Evolutionary conservation across 92 coral and sea anemone genomes (phyloP).

Genomic region (Bergia sp.): DNA sequence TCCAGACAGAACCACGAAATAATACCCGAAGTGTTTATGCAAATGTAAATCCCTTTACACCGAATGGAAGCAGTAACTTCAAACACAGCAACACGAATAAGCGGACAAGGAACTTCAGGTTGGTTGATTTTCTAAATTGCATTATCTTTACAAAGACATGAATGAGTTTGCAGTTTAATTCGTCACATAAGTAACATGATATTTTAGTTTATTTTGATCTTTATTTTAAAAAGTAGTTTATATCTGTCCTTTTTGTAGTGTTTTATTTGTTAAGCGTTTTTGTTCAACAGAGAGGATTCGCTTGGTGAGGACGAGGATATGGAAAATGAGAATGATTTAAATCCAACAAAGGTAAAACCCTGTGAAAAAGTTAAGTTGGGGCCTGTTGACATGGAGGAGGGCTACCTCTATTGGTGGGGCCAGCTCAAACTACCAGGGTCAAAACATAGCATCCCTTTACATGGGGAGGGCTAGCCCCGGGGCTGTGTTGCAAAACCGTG

Average conservation of each 20-base stretch:
- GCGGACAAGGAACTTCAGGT: slow-evolving; percentile 78
- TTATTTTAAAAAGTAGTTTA: neutral
- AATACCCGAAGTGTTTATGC: slow-evolving; percentile 83
- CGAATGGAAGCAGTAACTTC: slow-evolving; percentile 73
- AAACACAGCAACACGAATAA: slow-evolving; percentile 66
- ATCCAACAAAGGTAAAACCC: slow-evolving; percentile 89
- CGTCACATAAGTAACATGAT: neutral
- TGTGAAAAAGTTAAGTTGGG: neutral
- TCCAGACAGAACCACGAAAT: slow-evolving; percentile 74
- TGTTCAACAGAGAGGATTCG: slow-evolving; percentile 55
- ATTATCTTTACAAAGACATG: neutral
- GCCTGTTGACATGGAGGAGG: no score
- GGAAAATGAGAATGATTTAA: slow-evolving; percentile 76
- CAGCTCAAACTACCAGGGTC: no score
- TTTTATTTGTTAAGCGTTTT: slow-evolving; percentile 9
- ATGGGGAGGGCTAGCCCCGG: no score
- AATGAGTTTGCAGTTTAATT: neutral
- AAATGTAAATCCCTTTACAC: slow-evolving; percentile 97
- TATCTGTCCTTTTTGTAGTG: neutral
- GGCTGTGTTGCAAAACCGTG: no score
- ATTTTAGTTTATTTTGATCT: neutral
- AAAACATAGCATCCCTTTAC: no score
- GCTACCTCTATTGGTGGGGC: no score
- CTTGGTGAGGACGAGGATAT: slow-evolving; percentile 63
- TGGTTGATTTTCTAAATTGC: slow-evolving; percentile 36